Evolutionary conservation across 2,797 vertebrate genomes (phyloP), one percentile per base, ranked within the genome.

Genomic region (Schizopygopsis pylzovi): DNA sequence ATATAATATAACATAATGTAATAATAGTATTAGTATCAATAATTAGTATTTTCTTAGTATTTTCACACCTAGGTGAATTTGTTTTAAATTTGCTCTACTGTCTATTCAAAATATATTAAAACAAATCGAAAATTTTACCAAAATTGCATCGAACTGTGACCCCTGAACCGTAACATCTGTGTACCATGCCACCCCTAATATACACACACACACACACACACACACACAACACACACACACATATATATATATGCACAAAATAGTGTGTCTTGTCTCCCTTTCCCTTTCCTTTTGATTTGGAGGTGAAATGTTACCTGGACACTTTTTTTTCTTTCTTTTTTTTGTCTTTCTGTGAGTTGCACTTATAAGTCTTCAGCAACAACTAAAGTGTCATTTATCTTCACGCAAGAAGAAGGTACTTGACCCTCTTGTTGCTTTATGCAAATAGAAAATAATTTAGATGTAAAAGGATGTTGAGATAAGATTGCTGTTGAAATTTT

Each of bases 361-460:
- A 41, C 7, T 12, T 6, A 22, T 20, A 11, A 45, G 67, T 59
- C 9, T 70, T 70, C 2, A 39, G 18, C 22, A 49, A 59, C 28
- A 25, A 82, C 39, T 11, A 45, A 70, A 54, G 33, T 63, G 25
- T 39, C 1, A 61, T 85, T 85, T 79, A 80, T 80, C 84, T 72
- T 63, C 20, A 43, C 0, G 12, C n/a, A 43, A 59, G 47, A 81
- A 33, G 49, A 54, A 54, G 20, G 45, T 15, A 72, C 39, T 59
- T 59, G 54, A 63, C 39, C 65, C 45, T 25, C 52, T 43, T 61
- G 76, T 85, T 61, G 25, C 65, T 70, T 37, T 78, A 84, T 84
- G 82, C 82, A 76, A 84, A 84, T 68, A 22, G 22, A 20, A 52
- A 49, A 52, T 9, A 45, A 41, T 67, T 52, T 82, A 6, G 5